These are phyloP conservation scores for Ciconia stormi DNA, from an alignment of 2,113 vertebrate species.

Conservation along the genomic window DNA sequence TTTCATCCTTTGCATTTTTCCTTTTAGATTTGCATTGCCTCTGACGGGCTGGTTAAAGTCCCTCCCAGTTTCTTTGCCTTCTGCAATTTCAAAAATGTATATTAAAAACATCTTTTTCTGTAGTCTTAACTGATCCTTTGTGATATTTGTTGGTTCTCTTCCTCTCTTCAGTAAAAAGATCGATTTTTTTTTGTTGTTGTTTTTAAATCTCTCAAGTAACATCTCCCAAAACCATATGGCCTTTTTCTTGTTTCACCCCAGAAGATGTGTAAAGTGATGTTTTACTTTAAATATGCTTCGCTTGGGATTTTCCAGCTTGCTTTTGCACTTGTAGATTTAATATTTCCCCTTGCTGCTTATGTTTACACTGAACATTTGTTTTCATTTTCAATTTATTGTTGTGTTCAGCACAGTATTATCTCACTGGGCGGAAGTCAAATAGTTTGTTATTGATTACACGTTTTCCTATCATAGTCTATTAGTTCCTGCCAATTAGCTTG, in stretches of 20 bases:
- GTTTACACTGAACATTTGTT: slow-evolving; percentile 14
- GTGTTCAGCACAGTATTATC: not conserved
- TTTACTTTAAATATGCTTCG: not conserved
- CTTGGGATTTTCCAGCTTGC: not conserved
- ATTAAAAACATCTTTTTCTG: not conserved
- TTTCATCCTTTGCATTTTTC: not conserved
- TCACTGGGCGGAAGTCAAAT: not conserved
- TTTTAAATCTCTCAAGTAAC: not conserved
- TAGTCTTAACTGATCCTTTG: not conserved
- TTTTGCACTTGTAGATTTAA: not conserved
- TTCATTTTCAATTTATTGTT: slow-evolving; percentile 14
- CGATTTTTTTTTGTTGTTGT: not conserved
- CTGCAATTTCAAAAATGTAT: not conserved
- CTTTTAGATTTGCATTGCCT: not conserved
- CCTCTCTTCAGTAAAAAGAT: not conserved
- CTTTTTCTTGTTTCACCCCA: not conserved
- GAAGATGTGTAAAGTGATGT: not conserved
- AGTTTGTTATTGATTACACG: not conserved
- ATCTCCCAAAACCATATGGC: not conserved
- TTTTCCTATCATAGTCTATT: not conserved
- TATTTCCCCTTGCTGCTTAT: not conserved
- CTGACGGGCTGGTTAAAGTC: not conserved
- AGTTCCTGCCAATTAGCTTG: slow-evolving; percentile 7
- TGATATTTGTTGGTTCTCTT: not conserved
- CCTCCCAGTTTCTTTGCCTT: not conserved